phyloP scores from a whole-genome alignment of 2,113 vertebrate species.

The Leucoraja erinaceus region DNA sequence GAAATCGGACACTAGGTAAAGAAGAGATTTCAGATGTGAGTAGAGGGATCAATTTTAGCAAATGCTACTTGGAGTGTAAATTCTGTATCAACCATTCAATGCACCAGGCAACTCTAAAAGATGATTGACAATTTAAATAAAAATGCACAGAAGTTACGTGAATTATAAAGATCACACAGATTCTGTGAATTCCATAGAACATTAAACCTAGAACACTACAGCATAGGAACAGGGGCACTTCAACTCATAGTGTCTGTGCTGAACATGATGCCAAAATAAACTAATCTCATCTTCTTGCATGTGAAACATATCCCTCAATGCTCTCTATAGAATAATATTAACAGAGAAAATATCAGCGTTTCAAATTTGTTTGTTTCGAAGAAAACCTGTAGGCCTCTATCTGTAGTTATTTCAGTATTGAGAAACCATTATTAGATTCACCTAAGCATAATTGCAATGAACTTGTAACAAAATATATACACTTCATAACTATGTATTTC shows the following conservation, averaged over 20 bases:
- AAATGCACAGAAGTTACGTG: background rate
- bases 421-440: background rate
- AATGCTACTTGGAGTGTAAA: background rate
- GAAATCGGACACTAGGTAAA: background rate
- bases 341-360: background rate
- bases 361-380: background rate
- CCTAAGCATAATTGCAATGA: background rate
- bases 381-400: background rate
- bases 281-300: too few relatives aligned
- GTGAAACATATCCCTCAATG: too few relatives aligned
- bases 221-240: too few relatives aligned
- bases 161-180: background rate
- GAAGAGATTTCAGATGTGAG: background rate
- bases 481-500: too few relatives aligned
- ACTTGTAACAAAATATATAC: too few relatives aligned
- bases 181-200: background rate
- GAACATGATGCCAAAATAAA: too few relatives aligned
- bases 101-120: background rate
- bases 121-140: background rate
- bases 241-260: too few relatives aligned
- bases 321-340: background rate
- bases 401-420: background rate
- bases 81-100: background rate
- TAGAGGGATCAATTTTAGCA: background rate
- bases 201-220: background rate